These are phyloP conservation scores for Amblyraja radiata DNA, from an alignment of 2,797 vertebrate species.

Conservation along the genomic window DNA sequence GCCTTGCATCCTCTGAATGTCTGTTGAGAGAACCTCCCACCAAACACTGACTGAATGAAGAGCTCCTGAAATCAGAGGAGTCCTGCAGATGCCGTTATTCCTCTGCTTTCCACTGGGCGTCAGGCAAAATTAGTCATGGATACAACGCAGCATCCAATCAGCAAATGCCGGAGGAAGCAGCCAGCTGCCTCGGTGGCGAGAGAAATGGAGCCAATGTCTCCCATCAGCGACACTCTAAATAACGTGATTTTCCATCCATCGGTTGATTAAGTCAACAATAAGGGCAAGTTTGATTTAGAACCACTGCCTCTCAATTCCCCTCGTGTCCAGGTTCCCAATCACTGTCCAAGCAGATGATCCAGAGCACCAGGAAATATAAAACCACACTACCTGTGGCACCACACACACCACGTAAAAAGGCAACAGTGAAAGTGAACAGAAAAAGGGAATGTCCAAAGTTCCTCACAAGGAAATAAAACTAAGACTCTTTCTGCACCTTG, in stretches of 20 bases:
- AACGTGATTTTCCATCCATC: too few relatives aligned
- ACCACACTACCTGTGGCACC: not conserved
- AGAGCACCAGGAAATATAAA: not conserved
- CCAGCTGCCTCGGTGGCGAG: too few relatives aligned
- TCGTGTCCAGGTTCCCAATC: not conserved
- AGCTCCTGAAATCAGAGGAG: not conserved
- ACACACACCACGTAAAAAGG: not conserved
- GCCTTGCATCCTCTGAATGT: not conserved
- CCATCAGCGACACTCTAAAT: too few relatives aligned
- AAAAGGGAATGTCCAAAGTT: not conserved
- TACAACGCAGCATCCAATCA: too few relatives aligned
- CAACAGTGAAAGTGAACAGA: too few relatives aligned
- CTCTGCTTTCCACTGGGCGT: not conserved
- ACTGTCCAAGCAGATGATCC: not conserved
- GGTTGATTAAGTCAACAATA: not conserved
- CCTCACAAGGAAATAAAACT: not conserved
- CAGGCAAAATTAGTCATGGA: not conserved
- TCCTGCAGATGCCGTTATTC: not conserved
- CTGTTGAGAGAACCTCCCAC: too few relatives aligned
- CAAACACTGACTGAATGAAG: too few relatives aligned
- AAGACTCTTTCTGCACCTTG: not conserved
- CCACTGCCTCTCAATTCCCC: not conserved
- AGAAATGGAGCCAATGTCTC: too few relatives aligned
- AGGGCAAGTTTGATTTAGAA: not conserved
- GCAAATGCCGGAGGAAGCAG: too few relatives aligned